Percentiles rank a stretch among this genome's conserved stretches.
Evolutionary conservation across 1,140 invertebrate genomes (phyloP).

Genomic region (Drosophila paulistorum): DNA sequence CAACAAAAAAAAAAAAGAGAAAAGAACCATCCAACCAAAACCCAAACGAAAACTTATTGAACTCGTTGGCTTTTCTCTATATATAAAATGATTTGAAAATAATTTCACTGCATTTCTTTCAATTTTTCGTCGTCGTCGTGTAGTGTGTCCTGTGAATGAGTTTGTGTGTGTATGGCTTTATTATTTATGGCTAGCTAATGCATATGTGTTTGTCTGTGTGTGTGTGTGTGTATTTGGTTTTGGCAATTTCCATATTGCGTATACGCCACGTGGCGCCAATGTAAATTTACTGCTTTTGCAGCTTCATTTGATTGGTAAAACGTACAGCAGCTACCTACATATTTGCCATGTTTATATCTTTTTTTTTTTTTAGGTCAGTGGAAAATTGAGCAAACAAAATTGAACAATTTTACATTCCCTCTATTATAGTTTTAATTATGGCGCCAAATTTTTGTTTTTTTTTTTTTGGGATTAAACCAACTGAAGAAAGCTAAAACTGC

Average conservation of each 20-base stretch:
- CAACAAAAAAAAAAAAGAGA: background rate
- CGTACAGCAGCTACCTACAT: background rate
- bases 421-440: background rate
- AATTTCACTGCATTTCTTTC: slow-evolving; percentile 48
- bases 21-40: slow-evolving; percentile 10
- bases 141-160: slow-evolving; percentile 8
- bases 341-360: background rate
- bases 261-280: slow-evolving; percentile 29
- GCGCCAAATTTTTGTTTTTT: too few relatives aligned
- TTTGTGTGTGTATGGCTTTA: slow-evolving; percentile 36
- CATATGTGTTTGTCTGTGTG: slow-evolving; percentile 2
- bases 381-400: background rate
- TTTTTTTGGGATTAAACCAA: too few relatives aligned
- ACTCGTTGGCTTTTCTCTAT: slow-evolving; percentile 3
- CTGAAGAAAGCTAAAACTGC: too few relatives aligned
- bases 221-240: slow-evolving; percentile 9
- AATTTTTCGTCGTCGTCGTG: slow-evolving; percentile 12
- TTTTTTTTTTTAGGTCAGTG: background rate
- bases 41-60: slow-evolving; percentile 26
- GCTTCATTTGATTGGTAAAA: slow-evolving; percentile 55
- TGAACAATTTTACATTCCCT: background rate
- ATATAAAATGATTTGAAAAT: slow-evolving; percentile 37
- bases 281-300: slow-evolving; percentile 39
- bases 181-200: slow-evolving; percentile 33
- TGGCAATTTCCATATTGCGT: slow-evolving; percentile 48